Evolutionary conservation across 35 echinoderm and acorn worm genomes (phyloP).

Genomic region (Lytechinus pictus): DNA sequence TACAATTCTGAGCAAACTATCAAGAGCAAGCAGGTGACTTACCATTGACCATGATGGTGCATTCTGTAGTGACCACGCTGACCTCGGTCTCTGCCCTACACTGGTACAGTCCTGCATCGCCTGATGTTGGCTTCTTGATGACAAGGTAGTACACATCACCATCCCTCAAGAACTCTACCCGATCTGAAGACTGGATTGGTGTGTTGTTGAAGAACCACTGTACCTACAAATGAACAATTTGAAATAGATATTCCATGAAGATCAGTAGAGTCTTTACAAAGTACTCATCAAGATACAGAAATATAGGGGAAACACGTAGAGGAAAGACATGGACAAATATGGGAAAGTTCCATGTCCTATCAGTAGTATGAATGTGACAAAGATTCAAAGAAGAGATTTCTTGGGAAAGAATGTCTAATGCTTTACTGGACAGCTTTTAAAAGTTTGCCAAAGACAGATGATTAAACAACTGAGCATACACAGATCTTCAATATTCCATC

Average conservation of each 20-base stretch:
- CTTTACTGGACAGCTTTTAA: no score
- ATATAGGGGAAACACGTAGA: no score
- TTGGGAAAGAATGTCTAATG: no score
- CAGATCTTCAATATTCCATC: no score
- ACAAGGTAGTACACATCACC: conserved; percentile 78
- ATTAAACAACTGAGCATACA: no score
- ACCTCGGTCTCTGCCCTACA: conserved; percentile 71
- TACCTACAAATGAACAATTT: conserved; percentile 57
- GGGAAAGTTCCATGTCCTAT: background rate
- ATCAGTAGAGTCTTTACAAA: no score
- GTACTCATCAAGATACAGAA: no score
- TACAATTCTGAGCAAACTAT: no score
- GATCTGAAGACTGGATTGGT: conserved; percentile 57
- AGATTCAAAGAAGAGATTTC: no score
- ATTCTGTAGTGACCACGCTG: conserved; percentile 74
- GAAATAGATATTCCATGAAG: no score
- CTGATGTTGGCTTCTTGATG: conserved; percentile 66
- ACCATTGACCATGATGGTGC: conserved; percentile 80
- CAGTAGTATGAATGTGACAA: background rate
- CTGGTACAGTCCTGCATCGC: conserved; percentile 78
- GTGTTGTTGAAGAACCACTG: conserved; percentile 87
- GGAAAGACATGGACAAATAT: background rate
- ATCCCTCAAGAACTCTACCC: conserved; percentile 60
- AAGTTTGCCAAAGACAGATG: no score
- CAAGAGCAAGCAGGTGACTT: background rate